Conservation (phyloP, 2,888 invertebrate species). For the Smittia aterrima region DNA sequence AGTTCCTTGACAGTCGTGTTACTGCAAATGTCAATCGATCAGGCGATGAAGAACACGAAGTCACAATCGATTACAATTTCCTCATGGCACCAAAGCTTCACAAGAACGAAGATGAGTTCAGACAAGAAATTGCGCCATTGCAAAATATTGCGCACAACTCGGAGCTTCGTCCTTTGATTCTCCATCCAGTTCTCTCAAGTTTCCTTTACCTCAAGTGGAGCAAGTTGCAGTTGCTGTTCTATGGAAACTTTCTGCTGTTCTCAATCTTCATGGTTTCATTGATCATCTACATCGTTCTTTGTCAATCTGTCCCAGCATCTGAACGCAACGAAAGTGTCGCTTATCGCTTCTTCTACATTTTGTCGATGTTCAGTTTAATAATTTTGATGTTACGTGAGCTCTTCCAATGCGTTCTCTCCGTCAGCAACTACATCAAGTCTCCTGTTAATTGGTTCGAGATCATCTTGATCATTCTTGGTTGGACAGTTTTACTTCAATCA, state of each 20-base stretch:
- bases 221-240: conserved; percentile 70
- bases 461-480: conserved; percentile 18
- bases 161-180: conserved; percentile 67
- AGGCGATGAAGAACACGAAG: conserved; percentile 68
- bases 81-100: conserved; percentile 60
- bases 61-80: conserved; percentile 71
- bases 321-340: conserved; percentile 44
- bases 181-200: conserved; percentile 76
- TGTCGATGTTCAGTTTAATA: conserved; percentile 51
- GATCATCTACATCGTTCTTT: conserved; percentile 67
- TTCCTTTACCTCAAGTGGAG: conserved; percentile 81
- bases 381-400: conserved; percentile 66
- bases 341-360: background rate
- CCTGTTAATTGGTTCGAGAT: conserved; percentile 30
- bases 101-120: conserved; percentile 9
- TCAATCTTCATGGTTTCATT: conserved; percentile 66
- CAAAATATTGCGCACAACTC: conserved; percentile 67
- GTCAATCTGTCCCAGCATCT: conserved; percentile 59
- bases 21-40: conserved; percentile 62
- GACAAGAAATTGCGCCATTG: conserved; percentile 73
- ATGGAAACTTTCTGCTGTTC: conserved; percentile 70
- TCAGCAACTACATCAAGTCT: background rate
- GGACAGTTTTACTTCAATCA: conserved; percentile 50
- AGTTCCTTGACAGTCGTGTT: conserved; percentile 72
- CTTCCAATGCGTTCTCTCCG: conserved; percentile 64